phyloP scores from a whole-genome alignment of 2,797 vertebrate genomes.

The Xenops minutus region DNA sequence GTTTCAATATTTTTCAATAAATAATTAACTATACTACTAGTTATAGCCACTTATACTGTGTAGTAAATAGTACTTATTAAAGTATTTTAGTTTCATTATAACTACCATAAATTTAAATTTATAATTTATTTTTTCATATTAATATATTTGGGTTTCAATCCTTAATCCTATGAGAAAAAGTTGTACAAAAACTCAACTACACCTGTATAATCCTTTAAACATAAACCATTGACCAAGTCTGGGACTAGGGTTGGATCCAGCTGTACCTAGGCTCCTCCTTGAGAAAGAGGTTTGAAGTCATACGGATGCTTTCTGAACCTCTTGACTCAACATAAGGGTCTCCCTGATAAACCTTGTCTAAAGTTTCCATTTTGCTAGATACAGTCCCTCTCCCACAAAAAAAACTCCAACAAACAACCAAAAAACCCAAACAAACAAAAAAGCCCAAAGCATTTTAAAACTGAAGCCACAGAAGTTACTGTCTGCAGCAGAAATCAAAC shows the following conservation, averaged over 20 bases:
- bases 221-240: background rate
- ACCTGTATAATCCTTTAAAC: background rate
- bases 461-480: background rate
- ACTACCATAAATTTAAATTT: background rate
- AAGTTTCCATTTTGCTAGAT: background rate
- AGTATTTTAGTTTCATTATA: background rate
- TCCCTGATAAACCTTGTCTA: background rate
- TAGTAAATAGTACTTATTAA: background rate
- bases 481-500: background rate
- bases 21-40: no score
- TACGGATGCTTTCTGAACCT: background rate
- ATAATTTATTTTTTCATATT: background rate
- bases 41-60: background rate
- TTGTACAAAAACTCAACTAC: background rate
- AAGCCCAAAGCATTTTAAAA: background rate
- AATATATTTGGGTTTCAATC: background rate
- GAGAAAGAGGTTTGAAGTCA: background rate
- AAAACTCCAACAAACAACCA: no score
- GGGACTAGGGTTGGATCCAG: background rate
- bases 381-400: accelerated
- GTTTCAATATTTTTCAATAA: background rate
- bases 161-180: background rate
- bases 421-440: no score
- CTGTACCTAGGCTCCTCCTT: background rate
- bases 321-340: background rate